A percentile compares a stretch with the other conserved stretches of the same genome.
Conservation (phyloP, 2,888 invertebrate genomes). For the Epinotia brunnichana region DNA sequence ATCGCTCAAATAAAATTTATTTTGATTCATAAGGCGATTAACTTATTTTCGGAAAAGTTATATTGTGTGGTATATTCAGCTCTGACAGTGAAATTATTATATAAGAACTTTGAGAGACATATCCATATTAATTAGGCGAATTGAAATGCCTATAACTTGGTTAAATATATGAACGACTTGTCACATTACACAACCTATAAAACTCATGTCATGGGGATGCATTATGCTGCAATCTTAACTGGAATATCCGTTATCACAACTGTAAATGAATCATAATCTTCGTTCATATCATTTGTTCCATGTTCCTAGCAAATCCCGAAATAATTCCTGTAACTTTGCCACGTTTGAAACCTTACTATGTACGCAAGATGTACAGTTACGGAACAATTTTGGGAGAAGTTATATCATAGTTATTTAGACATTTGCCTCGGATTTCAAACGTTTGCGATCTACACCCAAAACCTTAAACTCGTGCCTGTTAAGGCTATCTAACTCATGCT, state of each 20-base stretch:
- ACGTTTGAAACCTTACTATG: constrained; percentile 3
- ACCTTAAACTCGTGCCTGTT: constrained; percentile 20
- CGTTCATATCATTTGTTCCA: constrained; percentile 36
- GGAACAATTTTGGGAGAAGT: constrained; percentile 28
- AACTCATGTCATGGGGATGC: neutral
- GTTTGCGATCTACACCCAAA: constrained; percentile 21
- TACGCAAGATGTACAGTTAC: constrained; percentile 9
- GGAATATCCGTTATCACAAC: neutral
- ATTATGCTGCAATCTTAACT: neutral
- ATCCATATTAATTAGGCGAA: constrained; percentile 41
- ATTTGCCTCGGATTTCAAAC: constrained; percentile 34
- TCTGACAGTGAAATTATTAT: constrained; percentile 40
- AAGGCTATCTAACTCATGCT: neutral
- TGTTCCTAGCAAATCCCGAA: constrained; percentile 24
- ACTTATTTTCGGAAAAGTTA: constrained; percentile 12
- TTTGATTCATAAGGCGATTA: neutral
- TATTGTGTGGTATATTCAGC: constrained; percentile 10
- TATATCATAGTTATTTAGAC: constrained; percentile 31
- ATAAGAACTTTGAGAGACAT: constrained; percentile 33
- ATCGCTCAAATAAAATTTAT: neutral
- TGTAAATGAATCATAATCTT: neutral
- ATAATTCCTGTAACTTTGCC: constrained; percentile 13
- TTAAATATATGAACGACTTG: constrained; percentile 29
- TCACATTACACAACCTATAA: neutral
- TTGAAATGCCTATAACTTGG: constrained; percentile 41